Evolutionary conservation across 2,797 vertebrate species (phyloP).

Genomic region (Fratercula arctica): DNA sequence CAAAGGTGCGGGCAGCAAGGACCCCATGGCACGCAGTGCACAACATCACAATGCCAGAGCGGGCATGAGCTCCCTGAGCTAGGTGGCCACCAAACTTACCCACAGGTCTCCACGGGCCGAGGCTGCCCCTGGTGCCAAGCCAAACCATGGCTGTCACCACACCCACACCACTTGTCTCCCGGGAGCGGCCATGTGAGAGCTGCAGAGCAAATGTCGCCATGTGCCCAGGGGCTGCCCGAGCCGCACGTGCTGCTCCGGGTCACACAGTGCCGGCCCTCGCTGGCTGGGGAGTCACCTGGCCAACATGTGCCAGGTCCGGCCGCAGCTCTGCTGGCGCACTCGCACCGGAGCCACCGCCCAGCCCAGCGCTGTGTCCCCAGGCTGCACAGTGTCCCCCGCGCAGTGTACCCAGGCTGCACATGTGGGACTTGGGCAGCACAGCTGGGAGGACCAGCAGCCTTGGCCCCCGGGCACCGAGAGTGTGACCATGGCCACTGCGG

Average conservation of each 20-base stretch:
- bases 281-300: not conserved
- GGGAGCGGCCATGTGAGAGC: not conserved
- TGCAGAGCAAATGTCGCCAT: rapidly evolving
- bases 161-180: not conserved
- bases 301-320: rapidly evolving
- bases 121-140: not conserved
- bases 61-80: conserved; percentile 82
- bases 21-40: conserved; percentile 75
- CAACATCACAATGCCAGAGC: conserved; percentile 82
- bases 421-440: conserved; percentile 76
- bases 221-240: not conserved
- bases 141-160: rapidly evolving
- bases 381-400: conserved; percentile 35
- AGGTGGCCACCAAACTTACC: conserved; percentile 81
- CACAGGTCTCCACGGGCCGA: conserved; percentile 71
- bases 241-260: not conserved
- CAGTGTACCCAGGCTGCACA: conserved; percentile 68
- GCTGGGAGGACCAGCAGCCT: conserved; percentile 83
- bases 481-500: conserved; percentile 80
- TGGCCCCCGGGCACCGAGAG: conserved; percentile 78
- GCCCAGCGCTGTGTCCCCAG: conserved; percentile 9
- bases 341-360: rapidly evolving
- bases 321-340: rapidly evolving
- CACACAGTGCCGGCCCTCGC: rapidly evolving
- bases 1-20: conserved; percentile 63